Conservation (phyloP, 2,113 vertebrate species). For the Mesoclemmys tuberculata region DNA sequence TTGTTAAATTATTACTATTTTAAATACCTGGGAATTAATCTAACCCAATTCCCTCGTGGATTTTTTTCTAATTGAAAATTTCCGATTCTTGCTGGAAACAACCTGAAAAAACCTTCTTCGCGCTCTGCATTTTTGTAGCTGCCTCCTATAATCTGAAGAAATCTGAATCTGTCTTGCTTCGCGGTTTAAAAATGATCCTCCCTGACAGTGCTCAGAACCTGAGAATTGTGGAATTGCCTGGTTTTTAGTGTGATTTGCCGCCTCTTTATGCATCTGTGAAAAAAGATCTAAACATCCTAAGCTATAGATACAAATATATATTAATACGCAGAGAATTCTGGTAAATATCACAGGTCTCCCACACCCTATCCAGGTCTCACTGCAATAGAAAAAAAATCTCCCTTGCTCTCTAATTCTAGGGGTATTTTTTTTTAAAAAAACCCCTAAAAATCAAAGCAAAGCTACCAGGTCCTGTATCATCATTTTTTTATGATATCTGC, state of each 20-base stretch:
- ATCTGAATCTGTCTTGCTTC: not conserved
- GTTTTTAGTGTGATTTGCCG: not conserved
- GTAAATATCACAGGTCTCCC: not conserved
- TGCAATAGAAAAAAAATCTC: not conserved
- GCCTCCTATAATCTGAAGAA: not conserved
- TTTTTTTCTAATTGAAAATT: not conserved
- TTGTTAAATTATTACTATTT: not conserved
- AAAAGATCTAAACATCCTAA: not conserved
- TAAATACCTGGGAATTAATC: not conserved
- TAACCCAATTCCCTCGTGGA: not conserved
- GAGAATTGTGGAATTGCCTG: not conserved
- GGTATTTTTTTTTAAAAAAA: not conserved
- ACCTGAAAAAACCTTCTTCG: not conserved
- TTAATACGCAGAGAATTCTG: not conserved
- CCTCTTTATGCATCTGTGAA: no score
- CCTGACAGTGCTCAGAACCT: not conserved
- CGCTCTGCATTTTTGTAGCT: not conserved
- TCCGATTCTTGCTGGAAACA: not conserved
- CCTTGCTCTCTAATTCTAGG: not conserved
- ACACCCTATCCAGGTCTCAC: not conserved
- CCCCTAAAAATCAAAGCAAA: conserved; percentile 11
- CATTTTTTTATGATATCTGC: conserved; percentile 83
- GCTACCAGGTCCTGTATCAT: conserved; percentile 76
- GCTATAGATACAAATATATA: not conserved
- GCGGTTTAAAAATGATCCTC: not conserved